Evolutionary conservation across 2,888 invertebrate genomes (phyloP), one percentile per base, ranked within the genome.

Genomic region (Chymomyza amoena): DNA sequence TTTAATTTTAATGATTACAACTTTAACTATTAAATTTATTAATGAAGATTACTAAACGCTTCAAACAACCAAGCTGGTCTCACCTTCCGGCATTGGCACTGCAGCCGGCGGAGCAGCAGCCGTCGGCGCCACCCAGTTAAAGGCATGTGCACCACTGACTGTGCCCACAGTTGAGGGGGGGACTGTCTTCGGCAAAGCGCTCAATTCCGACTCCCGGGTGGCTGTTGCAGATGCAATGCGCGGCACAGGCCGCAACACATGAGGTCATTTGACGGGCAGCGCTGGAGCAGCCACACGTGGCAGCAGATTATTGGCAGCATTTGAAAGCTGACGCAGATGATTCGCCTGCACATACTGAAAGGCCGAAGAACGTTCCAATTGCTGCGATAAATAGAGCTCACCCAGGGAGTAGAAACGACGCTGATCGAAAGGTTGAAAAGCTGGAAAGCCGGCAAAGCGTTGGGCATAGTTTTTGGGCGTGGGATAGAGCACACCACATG

Each of bases 271-370:
- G 10, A 90, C 90, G 1, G 89, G 79, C 78, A 88, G 57, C 13
- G 84, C 81, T 2, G 79, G 66, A 50, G 78, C 72, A 51, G 52
- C 69, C 64, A 78, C 72, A 25, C 73, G 69, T 25, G 87, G 82
- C 67, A 81, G 61, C 70, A 89, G 77, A 25, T 78, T 88, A 66
- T 84, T 79, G 15, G 81, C 82, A 15, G 80, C 89, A 68, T 76
- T 81, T n/a, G 81, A 82, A 7, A 90, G 69, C 59, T 89, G 89
- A 9, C 89, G 69, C 71, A 90, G 69, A 71, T 90, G 89, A 72
- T 88, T 90, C 52, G 90, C 89, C 69, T 91, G 91, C 0, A 91
- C 91, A 59, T 91, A 92, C 65, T 92, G 92, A 79, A 92, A 92
- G 51, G 92, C 91, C 51, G 92, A 91, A 25, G 90, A 81, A 28